Percentiles rank a stretch among this genome's conserved stretches.
phyloP scores from a whole-genome alignment of 2,113 vertebrate species.

The Cheilinus undulatus region DNA sequence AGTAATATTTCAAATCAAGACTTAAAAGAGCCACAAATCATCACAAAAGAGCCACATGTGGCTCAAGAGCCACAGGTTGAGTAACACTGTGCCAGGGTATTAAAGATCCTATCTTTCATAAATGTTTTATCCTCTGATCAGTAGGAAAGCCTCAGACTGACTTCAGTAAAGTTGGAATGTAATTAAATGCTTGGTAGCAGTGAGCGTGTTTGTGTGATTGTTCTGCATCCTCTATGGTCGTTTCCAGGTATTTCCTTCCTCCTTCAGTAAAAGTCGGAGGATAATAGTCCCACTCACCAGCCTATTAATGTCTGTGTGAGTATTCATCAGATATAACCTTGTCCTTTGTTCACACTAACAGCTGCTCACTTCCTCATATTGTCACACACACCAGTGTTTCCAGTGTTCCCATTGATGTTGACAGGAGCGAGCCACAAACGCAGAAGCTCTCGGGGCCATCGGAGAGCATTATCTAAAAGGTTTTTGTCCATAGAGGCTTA shows the following conservation, averaged over 20 bases:
- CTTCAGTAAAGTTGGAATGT: too few species aligned
- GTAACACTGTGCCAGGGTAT: too few species aligned
- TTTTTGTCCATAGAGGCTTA: too few species aligned
- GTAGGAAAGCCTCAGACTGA: too few species aligned
- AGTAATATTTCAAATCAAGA: too few species aligned
- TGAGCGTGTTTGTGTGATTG: neutral
- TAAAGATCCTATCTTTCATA: too few species aligned
- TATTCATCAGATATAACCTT: neutral
- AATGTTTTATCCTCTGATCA: too few species aligned
- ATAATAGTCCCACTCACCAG: neutral
- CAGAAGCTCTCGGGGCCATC: too few species aligned
- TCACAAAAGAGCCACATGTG: too few species aligned
- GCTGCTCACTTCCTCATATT: conserved; percentile 69
- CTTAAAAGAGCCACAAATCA: too few species aligned
- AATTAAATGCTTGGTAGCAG: neutral
- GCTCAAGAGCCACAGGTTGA: too few species aligned
- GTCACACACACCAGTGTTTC: conserved; percentile 41
- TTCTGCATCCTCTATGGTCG: neutral
- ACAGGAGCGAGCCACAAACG: conserved; percentile 8
- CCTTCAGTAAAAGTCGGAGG: neutral
- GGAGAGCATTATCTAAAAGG: too few species aligned
- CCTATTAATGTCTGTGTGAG: conserved; percentile 5
- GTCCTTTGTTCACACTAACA: conserved; percentile 59
- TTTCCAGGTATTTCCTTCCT: conserved; percentile 43
- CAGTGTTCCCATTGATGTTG: conserved; percentile 11